Evolutionary conservation across 30 jellyfish, hydroid and myxozoan species (phyloP), one percentile per base, ranked within the genome.

Genomic region (Hydra vulgaris): DNA sequence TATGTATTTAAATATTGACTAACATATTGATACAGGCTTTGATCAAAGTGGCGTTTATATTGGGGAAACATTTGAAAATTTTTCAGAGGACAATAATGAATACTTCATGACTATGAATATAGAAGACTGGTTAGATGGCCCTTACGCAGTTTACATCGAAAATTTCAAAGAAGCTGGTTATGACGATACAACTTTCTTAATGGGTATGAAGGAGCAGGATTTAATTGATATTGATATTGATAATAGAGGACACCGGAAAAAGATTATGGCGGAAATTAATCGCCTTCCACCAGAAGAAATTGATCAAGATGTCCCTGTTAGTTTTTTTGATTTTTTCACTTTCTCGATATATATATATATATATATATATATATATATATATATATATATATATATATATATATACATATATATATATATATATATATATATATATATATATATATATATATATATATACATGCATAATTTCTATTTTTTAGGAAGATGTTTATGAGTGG

Each of bases 271-370:
- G 26, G 98, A 91, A 71, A 91, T 91, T 53, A 95, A 86, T 27
- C 81, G 87, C 23, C 81, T 91, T 0, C 98, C 98, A 21, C 95
- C 98, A 16, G 96, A 91, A 72, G 98, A 87, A 70, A 83, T 91
- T 85, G 98, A 91, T 76, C 98, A 91, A 79, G 95, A 88, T 76
- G 98, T 91, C 20, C 98, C 98, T 66, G 98, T 91, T 79, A 77
- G 97, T 68, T 22, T n/a, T 74, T 54, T 0, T 23, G 21, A n/a
- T 15, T 68, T 23, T n/a, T 20, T 68, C 16, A 68, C 23, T 0
- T 73, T 71, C 26, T 71, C 20, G n/a, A n/a, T n/a, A n/a, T n/a
- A n/a, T n/a, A n/a, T 61, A 17, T 21, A n/a, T n/a, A n/a, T n/a
- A n/a, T n/a, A n/a, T n/a, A n/a, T n/a, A n/a, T n/a, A n/a, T n/a